Base-by-base conservation (phyloP, 2,888 invertebrate genomes). In the Scotopteryx bipunctaria region DNA sequence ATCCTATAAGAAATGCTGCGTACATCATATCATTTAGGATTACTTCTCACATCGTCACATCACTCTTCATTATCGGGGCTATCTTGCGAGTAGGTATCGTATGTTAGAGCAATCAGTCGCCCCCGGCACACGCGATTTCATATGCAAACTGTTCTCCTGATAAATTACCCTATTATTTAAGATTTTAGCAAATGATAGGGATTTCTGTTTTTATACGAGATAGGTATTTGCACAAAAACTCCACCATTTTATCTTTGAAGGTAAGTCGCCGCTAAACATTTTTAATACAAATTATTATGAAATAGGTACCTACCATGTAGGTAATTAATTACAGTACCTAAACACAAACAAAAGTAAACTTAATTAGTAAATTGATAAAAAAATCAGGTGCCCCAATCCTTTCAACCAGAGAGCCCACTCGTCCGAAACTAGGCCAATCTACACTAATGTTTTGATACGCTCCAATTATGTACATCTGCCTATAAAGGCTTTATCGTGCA, bases 391-490 rank as follows among this genome's bases (percentile, higher is more conserved):
- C 33, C 29, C 45, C 27, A 44, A 50, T 25, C 38, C 40, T 57
- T 52, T 53, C 48, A 44, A 53, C 42, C 52, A 44, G 33, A 51
- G 48, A 37, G 46, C 45, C 46, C 25, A 53, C 40, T 31, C 43
- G 45, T 40, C 42, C 32, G 31, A 40, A 52, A 41, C 55, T 55
- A 56, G 49, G 59, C 62, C 53, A 60, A 61, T 60, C 64, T 60
- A 67, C 69, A 69, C 80, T 81, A 83, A 86, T 86, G 84, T 86
- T 88, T 86, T 88, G 89, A 89, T 88, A 86, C 84, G 87, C 77
- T 81, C 83, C 81, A 87, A 89, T 90, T 90, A 87, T 74, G 71
- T 73, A 67, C 89, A 90, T 90, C 89, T 90, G 89, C 88, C 79
- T 48, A 77, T 74, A 76, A 85, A 79, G 75, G 72, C 66, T 73